Base-by-base conservation (phyloP, 1,140 invertebrate species). In the Sogatella furcifera region DNA sequence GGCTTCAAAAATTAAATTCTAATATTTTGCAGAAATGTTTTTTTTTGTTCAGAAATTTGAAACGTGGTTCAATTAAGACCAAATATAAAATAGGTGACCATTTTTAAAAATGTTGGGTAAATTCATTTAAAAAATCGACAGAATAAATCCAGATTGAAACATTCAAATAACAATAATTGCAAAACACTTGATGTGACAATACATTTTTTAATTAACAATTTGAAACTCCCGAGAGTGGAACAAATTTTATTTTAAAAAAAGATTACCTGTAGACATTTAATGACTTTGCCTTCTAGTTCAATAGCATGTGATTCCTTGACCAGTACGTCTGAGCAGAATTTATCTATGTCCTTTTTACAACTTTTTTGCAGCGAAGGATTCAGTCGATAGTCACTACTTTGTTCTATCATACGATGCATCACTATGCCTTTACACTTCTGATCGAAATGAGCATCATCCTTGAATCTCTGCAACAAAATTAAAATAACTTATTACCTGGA, bases 381-480 rank as follows among this genome's bases (percentile, higher is more conserved):
- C 52, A 98, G 85, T 65, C 95, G 81, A 68, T 91, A 92, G 75
- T 99, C 95, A 49, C 84, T 81, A 71, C 91, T 93, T 75, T 95
- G 91, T 72, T 94, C 91, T 58, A 93, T 86, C 83, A 97, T 88
- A 70, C 96, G 79, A 72, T 88, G 86, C 9, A 92, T 77, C 3
- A 99, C 86, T 13, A 97, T 81, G 55, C 84, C 76, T 68, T 89
- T 85, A 72, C 97, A 99, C 56, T 85, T 85, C 57, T 84, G 80
- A 71, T 95, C 89, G 76, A 95, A 97, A 21, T 79, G 81, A 17
- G 78, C 73, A 65, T 92, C 83, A 69, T 95, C 84, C 70, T 89
- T 90, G 66, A 90, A 81, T 63, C 77, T 81, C 76, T 86, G 76
- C 42, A 49, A 55, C 64, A 28, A 28, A 2, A 28, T 28, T 28